phyloP scores from a whole-genome alignment of 1,140 invertebrate species.

The Zaprionus ghesquierei region DNA sequence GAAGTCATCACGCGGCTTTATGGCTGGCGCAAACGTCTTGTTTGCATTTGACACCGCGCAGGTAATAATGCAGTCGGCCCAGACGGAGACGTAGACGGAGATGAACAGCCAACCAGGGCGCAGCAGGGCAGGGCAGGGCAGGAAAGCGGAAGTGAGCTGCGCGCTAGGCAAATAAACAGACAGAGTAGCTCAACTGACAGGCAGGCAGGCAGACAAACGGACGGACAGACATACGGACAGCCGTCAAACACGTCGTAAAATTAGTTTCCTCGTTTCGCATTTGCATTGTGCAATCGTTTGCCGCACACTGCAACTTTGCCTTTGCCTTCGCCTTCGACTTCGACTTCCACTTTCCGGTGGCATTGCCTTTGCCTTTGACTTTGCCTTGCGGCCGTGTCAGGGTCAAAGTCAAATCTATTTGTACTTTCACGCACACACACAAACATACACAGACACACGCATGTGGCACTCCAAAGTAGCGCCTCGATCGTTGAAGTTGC shows the following conservation, averaged over 20 bases:
- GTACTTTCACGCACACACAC: constrained; percentile 60
- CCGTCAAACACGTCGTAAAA: constrained; percentile 79
- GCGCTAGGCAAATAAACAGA: constrained; percentile 29
- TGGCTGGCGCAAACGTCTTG: constrained; percentile 75
- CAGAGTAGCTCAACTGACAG: neutral
- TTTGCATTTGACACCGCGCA: constrained; percentile 75
- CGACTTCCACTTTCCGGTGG: constrained; percentile 5
- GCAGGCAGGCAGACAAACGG: constrained; percentile 40
- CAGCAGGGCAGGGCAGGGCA: constrained; percentile 10
- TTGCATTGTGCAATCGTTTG: constrained; percentile 71
- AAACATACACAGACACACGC: constrained; percentile 10
- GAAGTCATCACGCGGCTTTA: constrained; percentile 57
- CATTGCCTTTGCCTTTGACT: constrained; percentile 2
- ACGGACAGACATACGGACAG: constrained; percentile 48
- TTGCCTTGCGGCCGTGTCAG: constrained; percentile 56
- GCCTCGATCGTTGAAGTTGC: constrained; percentile 46
- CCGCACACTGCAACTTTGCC: constrained; percentile 29
- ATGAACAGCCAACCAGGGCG: constrained; percentile 42
- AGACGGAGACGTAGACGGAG: constrained; percentile 7
- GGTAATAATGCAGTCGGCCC: constrained; percentile 66
- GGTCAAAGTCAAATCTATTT: constrained; percentile 77
- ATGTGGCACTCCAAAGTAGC: constrained; percentile 38
- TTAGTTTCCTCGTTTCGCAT: constrained; percentile 75
- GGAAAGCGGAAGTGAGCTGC: constrained; percentile 61
- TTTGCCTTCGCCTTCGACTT: neutral